phyloP scores from a whole-genome alignment of 2,797 vertebrate species.

The Anisognathus igniventris region DNA sequence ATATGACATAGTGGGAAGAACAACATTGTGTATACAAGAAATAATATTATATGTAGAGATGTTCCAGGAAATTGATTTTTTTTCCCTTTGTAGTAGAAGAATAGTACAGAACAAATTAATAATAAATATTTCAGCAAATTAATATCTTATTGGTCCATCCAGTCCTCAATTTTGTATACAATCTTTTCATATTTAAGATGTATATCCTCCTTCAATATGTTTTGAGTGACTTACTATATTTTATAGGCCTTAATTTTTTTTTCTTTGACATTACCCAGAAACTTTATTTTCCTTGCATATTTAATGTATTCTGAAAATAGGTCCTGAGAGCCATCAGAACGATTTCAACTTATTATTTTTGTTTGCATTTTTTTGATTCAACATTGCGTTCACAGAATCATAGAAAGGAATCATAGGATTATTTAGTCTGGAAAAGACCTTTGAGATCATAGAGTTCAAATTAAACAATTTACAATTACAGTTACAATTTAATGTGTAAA shows the following conservation, averaged over 20 bases:
- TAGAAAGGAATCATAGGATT: not conserved
- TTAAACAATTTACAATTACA: too few species aligned
- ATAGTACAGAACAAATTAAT: not conserved
- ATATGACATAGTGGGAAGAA: not conserved
- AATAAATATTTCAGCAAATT: not conserved
- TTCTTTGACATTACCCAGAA: not conserved
- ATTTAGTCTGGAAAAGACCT: not conserved
- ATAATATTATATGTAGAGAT: fast-evolving
- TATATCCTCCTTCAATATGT: not conserved
- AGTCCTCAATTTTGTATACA: not conserved
- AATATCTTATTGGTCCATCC: not conserved
- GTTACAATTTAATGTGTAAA: not conserved
- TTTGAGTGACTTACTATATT: not conserved
- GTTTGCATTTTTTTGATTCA: not conserved
- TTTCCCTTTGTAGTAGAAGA: not conserved
- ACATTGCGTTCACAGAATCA: not conserved
- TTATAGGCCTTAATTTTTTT: not conserved
- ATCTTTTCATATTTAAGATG: not conserved
- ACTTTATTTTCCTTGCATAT: not conserved
- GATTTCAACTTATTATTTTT: not conserved
- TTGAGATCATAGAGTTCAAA: not conserved
- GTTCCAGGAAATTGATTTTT: not conserved
- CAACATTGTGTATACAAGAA: not conserved
- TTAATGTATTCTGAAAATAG: not conserved
- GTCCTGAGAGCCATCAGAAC: not conserved